Evolutionary conservation across 1,140 invertebrate species (phyloP).

Genomic region (Platyura marginata): DNA sequence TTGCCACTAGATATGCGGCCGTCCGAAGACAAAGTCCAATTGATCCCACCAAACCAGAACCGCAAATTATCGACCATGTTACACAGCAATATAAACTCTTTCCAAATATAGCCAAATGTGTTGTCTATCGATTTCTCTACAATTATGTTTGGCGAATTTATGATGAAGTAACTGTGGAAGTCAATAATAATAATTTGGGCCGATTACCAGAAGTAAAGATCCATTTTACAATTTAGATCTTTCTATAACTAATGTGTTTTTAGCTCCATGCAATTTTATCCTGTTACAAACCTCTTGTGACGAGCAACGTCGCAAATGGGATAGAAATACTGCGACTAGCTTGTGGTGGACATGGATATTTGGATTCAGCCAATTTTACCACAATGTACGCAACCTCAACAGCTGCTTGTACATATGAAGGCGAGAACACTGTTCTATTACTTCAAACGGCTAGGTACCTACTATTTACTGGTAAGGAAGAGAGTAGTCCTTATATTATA

Average conservation of each 20-base stretch:
- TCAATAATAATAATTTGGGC: constrained; percentile 61
- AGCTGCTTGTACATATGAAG: constrained; percentile 84
- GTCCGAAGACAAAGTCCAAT: constrained; percentile 65
- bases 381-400: constrained; percentile 61
- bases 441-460: constrained; percentile 72
- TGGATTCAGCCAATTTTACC: constrained; percentile 71
- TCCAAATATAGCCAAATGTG: constrained; percentile 55
- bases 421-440: constrained; percentile 82
- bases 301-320: constrained; percentile 46
- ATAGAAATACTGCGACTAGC: constrained; percentile 63
- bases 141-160: constrained; percentile 65
- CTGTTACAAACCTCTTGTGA: constrained; percentile 75
- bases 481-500: constrained; percentile 2
- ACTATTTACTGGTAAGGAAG: not conserved
- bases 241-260: too few relatives aligned
- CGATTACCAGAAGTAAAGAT: constrained; percentile 81
- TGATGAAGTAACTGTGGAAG: constrained; percentile 56
- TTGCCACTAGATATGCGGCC: constrained; percentile 71
- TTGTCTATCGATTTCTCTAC: constrained; percentile 57
- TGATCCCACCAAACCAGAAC: constrained; percentile 59
- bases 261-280: too few relatives aligned
- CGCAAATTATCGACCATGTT: constrained; percentile 80
- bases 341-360: constrained; percentile 89
- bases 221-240: too few relatives aligned
- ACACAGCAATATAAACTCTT: constrained; percentile 87